These are phyloP conservation scores for Tachystola acroxantha DNA, from an alignment of 2,888 invertebrate species.

Conservation along the genomic window DNA sequence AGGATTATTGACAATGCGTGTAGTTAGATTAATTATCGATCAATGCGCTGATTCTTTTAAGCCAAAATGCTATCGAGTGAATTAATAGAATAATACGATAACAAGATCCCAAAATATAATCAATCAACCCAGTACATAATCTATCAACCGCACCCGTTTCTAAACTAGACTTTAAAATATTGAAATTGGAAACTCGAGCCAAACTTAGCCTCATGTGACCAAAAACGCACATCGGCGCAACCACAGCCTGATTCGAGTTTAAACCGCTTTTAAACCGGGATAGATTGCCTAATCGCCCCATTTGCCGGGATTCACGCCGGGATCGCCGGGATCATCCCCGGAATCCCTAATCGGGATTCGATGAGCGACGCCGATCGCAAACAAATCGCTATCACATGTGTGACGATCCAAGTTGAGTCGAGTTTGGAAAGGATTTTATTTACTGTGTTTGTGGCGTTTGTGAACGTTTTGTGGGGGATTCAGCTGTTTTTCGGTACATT, in stretches of 20 bases:
- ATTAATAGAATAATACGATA: too few relatives aligned
- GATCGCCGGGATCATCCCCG: slow-evolving; percentile 44
- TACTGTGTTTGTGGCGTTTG: slow-evolving; percentile 3
- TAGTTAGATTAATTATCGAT: too few relatives aligned
- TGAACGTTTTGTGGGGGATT: neutral
- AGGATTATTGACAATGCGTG: too few relatives aligned
- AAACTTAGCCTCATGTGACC: neutral
- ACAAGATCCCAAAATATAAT: too few relatives aligned
- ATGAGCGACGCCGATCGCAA: slow-evolving; percentile 30
- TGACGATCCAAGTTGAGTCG: slow-evolving; percentile 10
- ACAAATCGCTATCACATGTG: slow-evolving; percentile 26
- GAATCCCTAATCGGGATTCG: slow-evolving; percentile 43
- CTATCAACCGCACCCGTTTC: too few relatives aligned
- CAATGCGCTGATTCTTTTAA: too few relatives aligned
- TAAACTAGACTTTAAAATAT: too few relatives aligned
- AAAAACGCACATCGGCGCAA: slow-evolving; percentile 1
- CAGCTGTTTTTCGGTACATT: neutral
- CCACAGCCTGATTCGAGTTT: slow-evolving; percentile 35
- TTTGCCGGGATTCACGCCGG: slow-evolving; percentile 50
- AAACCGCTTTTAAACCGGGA: slow-evolving; percentile 39
- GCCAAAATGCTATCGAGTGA: too few relatives aligned
- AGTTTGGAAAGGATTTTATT: slow-evolving; percentile 8
- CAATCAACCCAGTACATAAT: too few relatives aligned
- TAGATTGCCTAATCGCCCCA: slow-evolving; percentile 58
- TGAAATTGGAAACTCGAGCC: too few relatives aligned